phyloP scores from a whole-genome alignment of 1,140 invertebrate genomes.

The Globodera ellingtonae region DNA sequence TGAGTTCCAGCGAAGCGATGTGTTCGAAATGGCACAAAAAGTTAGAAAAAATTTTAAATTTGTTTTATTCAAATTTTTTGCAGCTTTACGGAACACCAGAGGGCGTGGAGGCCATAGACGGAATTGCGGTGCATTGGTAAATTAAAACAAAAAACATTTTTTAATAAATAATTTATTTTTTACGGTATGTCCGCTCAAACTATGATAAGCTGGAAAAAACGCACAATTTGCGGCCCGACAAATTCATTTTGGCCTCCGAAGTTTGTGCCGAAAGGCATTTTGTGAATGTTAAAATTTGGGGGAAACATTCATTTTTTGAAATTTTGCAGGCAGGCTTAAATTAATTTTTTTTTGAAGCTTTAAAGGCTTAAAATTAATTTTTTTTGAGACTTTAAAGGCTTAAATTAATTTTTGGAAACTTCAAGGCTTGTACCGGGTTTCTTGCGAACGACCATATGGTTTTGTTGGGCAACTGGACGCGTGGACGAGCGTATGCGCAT shows the following conservation, averaged over 20 bases:
- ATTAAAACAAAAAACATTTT: no score
- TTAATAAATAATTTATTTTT: no score
- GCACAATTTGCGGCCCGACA: slow-evolving; percentile 72
- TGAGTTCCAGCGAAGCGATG: slow-evolving; percentile 65
- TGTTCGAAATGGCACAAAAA: slow-evolving; percentile 73
- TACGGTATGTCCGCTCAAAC: background rate
- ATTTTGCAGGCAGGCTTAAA: no score
- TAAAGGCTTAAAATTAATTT: no score
- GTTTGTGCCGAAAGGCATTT: slow-evolving; percentile 68
- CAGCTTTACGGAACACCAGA: background rate
- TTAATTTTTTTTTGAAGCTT: no score
- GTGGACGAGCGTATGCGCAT: slow-evolving; percentile 36
- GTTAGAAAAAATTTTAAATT: slow-evolving; percentile 22
- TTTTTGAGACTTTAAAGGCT: no score
- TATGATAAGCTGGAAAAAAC: slow-evolving; percentile 68
- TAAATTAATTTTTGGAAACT: background rate
- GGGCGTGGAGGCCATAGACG: background rate
- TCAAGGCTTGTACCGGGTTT: slow-evolving; percentile 33
- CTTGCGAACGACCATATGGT: slow-evolving; percentile 22
- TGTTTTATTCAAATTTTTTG: slow-evolving; percentile 17
- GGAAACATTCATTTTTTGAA: no score
- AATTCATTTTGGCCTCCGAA: slow-evolving; percentile 79
- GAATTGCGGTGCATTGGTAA: slow-evolving; percentile 15
- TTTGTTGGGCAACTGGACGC: slow-evolving; percentile 38
- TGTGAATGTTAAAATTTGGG: background rate